Conservation (phyloP, 2,113 vertebrate genomes). For the Dendropsophus ebraccatus region DNA sequence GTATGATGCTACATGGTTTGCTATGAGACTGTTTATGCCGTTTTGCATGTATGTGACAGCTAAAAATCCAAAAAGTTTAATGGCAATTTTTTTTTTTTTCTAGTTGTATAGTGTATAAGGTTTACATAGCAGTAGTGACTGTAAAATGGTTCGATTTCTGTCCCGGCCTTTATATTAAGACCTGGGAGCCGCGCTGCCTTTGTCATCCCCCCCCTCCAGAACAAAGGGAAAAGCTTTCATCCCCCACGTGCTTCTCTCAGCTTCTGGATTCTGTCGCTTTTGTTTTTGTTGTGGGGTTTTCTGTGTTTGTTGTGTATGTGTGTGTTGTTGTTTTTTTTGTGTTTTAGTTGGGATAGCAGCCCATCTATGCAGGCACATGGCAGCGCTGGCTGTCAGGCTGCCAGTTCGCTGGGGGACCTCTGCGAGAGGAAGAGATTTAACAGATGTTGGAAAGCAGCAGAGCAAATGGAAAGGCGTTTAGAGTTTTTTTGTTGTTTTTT, state of each 20-base stretch:
- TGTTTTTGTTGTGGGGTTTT: conserved; percentile 35
- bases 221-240: background rate
- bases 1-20: too few relatives aligned
- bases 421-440: conserved; percentile 39
- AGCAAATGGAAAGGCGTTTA: conserved; percentile 35
- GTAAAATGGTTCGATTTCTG: background rate
- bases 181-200: background rate
- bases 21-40: too few relatives aligned
- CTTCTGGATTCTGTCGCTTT: conserved; percentile 36
- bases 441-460: conserved; percentile 42
- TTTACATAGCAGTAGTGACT: background rate
- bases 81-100: too few relatives aligned
- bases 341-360: conserved; percentile 11
- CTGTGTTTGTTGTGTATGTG: background rate
- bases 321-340: conserved; percentile 5
- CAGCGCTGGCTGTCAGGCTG: conserved; percentile 16
- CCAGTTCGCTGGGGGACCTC: conserved; percentile 7
- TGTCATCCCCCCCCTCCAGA: conserved; percentile 13
- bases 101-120: too few relatives aligned
- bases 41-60: too few relatives aligned
- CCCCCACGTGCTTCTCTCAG: background rate
- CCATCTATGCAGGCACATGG: conserved; percentile 17
- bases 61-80: too few relatives aligned
- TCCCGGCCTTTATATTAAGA: background rate
- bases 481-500: background rate